Percentiles rank a stretch among this genome's conserved stretches.
phyloP scores from a whole-genome alignment of 2,113 vertebrate species.

The Chaetops frenatus region DNA sequence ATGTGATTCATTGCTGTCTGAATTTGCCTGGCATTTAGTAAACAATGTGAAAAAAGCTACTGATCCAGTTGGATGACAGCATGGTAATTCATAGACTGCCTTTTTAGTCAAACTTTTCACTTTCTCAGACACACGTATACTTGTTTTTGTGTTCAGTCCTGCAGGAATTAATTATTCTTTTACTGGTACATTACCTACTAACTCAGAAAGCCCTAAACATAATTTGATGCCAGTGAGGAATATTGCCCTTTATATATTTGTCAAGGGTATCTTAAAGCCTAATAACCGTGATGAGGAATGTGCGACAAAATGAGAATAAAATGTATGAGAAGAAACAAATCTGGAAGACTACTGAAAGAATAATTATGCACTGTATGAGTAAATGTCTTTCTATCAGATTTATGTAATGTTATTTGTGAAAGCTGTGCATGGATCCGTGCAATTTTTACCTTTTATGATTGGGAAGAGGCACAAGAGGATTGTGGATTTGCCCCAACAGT shows the following conservation, averaged over 20 bases:
- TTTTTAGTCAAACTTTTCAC: slow-evolving; percentile 14
- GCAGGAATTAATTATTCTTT: slow-evolving; percentile 24
- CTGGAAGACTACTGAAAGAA: background rate
- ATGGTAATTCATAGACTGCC: background rate
- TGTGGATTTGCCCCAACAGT: background rate
- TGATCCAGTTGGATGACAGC: background rate
- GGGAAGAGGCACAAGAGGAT: background rate
- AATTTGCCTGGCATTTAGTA: slow-evolving; percentile 15
- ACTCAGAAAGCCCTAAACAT: background rate
- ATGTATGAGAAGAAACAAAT: background rate
- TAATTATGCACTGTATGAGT: background rate
- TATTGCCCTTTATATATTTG: slow-evolving; percentile 29
- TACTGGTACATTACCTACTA: slow-evolving; percentile 22
- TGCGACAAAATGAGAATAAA: background rate
- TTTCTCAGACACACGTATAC: background rate
- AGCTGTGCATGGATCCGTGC: background rate
- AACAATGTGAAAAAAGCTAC: slow-evolving; percentile 1
- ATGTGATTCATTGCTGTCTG: background rate
- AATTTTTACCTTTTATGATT: background rate
- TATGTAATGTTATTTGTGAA: background rate
- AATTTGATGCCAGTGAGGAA: background rate
- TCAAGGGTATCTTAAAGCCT: slow-evolving; percentile 20
- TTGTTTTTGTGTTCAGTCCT: background rate
- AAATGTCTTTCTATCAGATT: background rate
- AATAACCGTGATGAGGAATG: background rate